Conservation (phyloP, 30 jellyfish, hydroid and myxozoan species). For the Phacellophora camtschatica region DNA sequence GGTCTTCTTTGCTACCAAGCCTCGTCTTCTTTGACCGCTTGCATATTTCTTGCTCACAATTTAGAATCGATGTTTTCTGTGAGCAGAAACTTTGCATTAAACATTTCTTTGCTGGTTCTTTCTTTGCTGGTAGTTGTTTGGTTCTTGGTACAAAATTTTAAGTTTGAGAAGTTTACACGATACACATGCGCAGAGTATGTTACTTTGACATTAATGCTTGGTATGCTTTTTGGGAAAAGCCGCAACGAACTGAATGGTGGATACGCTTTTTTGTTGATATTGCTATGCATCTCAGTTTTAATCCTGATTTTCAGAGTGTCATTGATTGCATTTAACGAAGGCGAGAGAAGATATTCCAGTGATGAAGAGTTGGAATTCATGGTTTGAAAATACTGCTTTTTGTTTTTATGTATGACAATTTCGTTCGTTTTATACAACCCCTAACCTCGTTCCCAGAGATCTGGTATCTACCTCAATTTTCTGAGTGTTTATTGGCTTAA, state of each 20-base stretch:
- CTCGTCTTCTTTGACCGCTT: slow-evolving; percentile 10
- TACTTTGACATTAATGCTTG: slow-evolving; percentile 13
- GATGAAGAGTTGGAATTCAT: slow-evolving; percentile 51
- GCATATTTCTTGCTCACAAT: slow-evolving; percentile 12
- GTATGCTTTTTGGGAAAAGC: slow-evolving; percentile 23
- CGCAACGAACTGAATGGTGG: slow-evolving; percentile 15
- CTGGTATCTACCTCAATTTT: background rate
- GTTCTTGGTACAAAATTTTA: slow-evolving; percentile 56
- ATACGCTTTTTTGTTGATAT: slow-evolving; percentile 7
- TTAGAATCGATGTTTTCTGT: background rate
- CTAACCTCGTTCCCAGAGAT: too few relatives aligned
- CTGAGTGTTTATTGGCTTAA: background rate
- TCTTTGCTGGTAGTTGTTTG: slow-evolving; percentile 8
- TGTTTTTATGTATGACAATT: too few relatives aligned
- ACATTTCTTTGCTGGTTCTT: slow-evolving; percentile 7
- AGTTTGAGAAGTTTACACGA: slow-evolving; percentile 49
- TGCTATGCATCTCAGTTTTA: slow-evolving; percentile 8
- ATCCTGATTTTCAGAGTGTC: slow-evolving; percentile 7
- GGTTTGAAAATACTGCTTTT: too few relatives aligned
- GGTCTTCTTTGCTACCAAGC: slow-evolving; percentile 56
- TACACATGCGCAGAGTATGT: slow-evolving; percentile 46
- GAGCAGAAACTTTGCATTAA: slow-evolving; percentile 7
- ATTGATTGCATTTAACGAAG: slow-evolving; percentile 1
- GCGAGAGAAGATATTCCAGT: slow-evolving; percentile 19
- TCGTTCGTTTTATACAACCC: too few relatives aligned